Conservation (phyloP, 2,797 vertebrate genomes). For the Otus scops region DNA sequence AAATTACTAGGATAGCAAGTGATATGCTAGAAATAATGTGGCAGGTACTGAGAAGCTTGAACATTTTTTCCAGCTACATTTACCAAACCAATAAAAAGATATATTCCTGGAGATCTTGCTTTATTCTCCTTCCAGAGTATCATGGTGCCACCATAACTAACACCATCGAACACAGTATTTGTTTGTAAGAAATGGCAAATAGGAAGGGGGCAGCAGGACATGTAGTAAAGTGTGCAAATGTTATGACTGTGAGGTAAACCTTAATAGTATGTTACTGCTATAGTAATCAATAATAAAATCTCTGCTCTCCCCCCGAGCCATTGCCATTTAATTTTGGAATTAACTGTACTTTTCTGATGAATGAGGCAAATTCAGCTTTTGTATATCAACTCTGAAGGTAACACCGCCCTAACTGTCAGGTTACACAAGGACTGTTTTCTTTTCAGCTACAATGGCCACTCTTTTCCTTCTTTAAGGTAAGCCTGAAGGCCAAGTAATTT, state of each 20-base stretch:
- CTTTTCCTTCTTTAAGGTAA: not conserved
- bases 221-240: rapidly evolving
- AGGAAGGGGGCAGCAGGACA: not conserved
- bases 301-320: not conserved
- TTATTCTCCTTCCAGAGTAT: not conserved
- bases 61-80: not conserved
- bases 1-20: not conserved
- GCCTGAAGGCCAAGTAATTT: not conserved
- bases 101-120: not conserved
- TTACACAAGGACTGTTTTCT: not conserved
- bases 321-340: not conserved
- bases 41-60: rapidly evolving
- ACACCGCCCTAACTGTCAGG: not conserved
- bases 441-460: not conserved
- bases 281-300: not conserved
- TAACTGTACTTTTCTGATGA: not conserved
- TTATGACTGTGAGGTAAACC: not conserved
- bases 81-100: not conserved
- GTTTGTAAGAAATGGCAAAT: not conserved
- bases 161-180: rapidly evolving
- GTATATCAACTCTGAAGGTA: not conserved
- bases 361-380: not conserved
- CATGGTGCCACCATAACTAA: not conserved
- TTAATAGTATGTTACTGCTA: not conserved
- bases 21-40: not conserved